A percentile compares a stretch with the other conserved stretches of the same genome.
Conservation (phyloP, 2,888 invertebrate species). For the Carabus problematicus region DNA sequence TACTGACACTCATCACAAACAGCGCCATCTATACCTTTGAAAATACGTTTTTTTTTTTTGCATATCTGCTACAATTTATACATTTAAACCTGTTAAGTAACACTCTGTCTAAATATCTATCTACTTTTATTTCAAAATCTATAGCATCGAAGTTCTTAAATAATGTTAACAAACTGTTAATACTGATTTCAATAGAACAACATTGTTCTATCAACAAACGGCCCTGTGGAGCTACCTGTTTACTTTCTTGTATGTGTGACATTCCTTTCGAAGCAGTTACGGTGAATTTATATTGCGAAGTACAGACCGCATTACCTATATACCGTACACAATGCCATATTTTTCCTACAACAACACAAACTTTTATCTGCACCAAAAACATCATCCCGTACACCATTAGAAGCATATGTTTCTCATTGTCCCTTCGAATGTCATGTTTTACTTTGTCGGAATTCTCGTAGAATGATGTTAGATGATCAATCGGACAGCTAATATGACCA, state of each 20-base stretch:
- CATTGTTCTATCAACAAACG: background rate
- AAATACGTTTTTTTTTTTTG: slow-evolving; percentile 1
- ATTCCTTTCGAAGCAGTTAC: background rate
- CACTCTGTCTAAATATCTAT: background rate
- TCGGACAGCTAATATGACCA: background rate
- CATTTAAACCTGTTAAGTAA: background rate
- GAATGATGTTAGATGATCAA: background rate
- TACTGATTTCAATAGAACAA: background rate
- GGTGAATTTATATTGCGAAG: background rate
- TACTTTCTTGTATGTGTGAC: background rate
- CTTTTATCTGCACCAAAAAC: slow-evolving; percentile 5
- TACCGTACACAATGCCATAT: slow-evolving; percentile 7
- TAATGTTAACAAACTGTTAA: background rate
- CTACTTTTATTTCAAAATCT: background rate
- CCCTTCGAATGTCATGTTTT: background rate
- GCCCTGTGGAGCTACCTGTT: background rate
- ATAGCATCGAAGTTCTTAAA: background rate
- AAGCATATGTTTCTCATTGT: background rate
- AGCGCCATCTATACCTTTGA: background rate
- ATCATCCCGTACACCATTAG: background rate
- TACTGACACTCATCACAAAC: background rate
- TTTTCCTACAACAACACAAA: background rate
- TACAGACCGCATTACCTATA: background rate
- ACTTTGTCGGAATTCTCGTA: background rate
- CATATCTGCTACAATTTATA: background rate